Base-by-base conservation (phyloP, 1,140 invertebrate genomes). In the Battus philenor region DNA sequence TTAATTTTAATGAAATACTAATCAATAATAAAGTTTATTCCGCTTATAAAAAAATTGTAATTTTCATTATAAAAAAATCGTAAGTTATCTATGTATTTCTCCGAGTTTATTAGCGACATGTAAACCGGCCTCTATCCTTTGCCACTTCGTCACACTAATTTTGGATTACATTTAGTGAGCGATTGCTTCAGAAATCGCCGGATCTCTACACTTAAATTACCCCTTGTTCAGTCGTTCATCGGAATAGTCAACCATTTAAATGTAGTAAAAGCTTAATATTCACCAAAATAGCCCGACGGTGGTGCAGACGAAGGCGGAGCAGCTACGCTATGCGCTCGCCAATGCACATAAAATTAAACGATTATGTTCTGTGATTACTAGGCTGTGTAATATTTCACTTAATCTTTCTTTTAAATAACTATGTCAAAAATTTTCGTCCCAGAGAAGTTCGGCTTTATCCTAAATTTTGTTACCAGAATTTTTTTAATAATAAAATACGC, bases 121-220 rank as follows among this genome's bases (percentile, higher is more conserved):
- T 70, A 62, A 73, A 45, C 65, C 46, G 2, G 47, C 15, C 38
- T 18, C 12, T 46, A 43, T 16, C 13, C 22, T 31, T 41, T 44
- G 46, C 10, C 15, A 52, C 39, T 57, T 33, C 56, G 68, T 77
- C 64, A 69, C 60, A 69, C 78, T 75, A 72, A 76, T 77, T 79
- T 70, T 59, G 47, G 63, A 70, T 54, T 66, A 53, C 67, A 71
- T 78, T 78, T 68, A 61, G 51, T 24, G 50, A 47, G 29, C 52
- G 66, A 70, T 78, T 68, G 70, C 62, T 70, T 68, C 52, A 20
- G 57, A 61, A 71, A 78, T 64, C 54, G 65, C 47, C 54, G 41
- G 54, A 68, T 47, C 56, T 50, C 59, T 65, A 44, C 66, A 64
- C 61, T 79, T 74, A 75, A 79, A 70, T 69, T 10, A 69, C 56